Conservation (phyloP, 1,140 invertebrate genomes). For the Philotrypesis tridentata region DNA sequence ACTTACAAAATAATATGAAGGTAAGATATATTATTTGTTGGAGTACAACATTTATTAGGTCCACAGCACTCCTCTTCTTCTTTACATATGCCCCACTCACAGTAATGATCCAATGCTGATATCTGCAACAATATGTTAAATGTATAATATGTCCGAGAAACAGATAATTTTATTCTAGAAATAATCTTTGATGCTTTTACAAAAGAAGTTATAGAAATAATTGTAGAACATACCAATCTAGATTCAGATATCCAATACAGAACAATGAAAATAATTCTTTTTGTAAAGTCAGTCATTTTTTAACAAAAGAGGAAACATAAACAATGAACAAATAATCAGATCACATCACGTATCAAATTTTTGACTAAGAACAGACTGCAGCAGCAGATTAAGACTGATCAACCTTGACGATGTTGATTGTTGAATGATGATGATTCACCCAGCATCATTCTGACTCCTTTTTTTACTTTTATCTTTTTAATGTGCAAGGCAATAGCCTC, state of each 20-base stretch:
- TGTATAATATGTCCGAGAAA: too few relatives aligned
- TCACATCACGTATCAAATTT: not conserved
- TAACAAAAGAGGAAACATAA: constrained; percentile 15
- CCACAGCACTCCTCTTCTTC: constrained; percentile 45
- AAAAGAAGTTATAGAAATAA: not conserved
- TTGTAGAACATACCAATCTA: constrained; percentile 22
- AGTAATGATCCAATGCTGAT: constrained; percentile 30
- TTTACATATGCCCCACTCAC: constrained; percentile 38
- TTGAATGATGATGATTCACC: too few relatives aligned
- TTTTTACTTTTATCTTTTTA: too few relatives aligned
- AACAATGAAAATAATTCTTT: constrained; percentile 42
- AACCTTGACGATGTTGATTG: too few relatives aligned
- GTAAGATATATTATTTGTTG: constrained; percentile 10
- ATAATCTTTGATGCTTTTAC: too few relatives aligned
- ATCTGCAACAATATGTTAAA: constrained; percentile 12
- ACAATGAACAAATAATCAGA: not conserved
- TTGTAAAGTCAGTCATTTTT: constrained; percentile 38
- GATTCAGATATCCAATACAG: constrained; percentile 30
- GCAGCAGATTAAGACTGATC: too few relatives aligned
- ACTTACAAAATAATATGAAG: constrained; percentile 27
- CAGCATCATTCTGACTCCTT: too few relatives aligned
- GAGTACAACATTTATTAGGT: constrained; percentile 42
- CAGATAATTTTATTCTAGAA: not conserved
- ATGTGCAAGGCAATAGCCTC: too few relatives aligned
- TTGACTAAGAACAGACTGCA: too few relatives aligned